A percentile compares a stretch with the other conserved stretches of the same genome.
Evolutionary conservation across 2,888 invertebrate genomes (phyloP).

Genomic region (Cataglyphis altisquamis): DNA sequence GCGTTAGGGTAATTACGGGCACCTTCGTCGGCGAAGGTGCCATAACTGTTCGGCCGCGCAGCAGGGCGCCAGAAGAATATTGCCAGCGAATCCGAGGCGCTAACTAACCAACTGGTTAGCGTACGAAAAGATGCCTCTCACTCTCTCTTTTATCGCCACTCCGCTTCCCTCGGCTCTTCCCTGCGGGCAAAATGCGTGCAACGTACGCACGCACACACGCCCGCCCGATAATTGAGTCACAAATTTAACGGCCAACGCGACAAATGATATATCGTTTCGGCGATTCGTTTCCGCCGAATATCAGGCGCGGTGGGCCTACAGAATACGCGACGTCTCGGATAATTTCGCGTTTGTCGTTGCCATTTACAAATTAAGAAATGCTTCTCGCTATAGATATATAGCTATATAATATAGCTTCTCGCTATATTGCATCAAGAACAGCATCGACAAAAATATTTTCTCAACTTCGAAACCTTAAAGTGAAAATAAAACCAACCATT

Average conservation of each 20-base stretch:
- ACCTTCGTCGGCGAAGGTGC: slow-evolving; percentile 74
- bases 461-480: background rate
- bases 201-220: slow-evolving; percentile 49
- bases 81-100: slow-evolving; percentile 73
- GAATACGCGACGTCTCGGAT: slow-evolving; percentile 40
- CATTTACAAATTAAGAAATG: slow-evolving; percentile 6
- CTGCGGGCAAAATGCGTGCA: slow-evolving; percentile 49
- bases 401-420: background rate
- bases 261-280: slow-evolving; percentile 73
- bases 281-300: slow-evolving; percentile 81
- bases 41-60: slow-evolving; percentile 76
- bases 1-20: slow-evolving; percentile 81
- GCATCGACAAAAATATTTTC: background rate
- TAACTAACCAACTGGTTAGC: slow-evolving; percentile 77
- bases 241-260: slow-evolving; percentile 71
- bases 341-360: slow-evolving; percentile 30
- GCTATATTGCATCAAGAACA: background rate
- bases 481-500: background rate
- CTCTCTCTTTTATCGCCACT: slow-evolving; percentile 71
- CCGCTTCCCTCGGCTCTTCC: slow-evolving; percentile 56
- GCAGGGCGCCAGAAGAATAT: slow-evolving; percentile 76
- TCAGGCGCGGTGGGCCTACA: slow-evolving; percentile 64
- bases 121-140: slow-evolving; percentile 71
- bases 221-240: slow-evolving; percentile 73
- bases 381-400: background rate